Evolutionary conservation across 2,797 vertebrate species (phyloP).

Genomic region (Aldrovandia affinis): DNA sequence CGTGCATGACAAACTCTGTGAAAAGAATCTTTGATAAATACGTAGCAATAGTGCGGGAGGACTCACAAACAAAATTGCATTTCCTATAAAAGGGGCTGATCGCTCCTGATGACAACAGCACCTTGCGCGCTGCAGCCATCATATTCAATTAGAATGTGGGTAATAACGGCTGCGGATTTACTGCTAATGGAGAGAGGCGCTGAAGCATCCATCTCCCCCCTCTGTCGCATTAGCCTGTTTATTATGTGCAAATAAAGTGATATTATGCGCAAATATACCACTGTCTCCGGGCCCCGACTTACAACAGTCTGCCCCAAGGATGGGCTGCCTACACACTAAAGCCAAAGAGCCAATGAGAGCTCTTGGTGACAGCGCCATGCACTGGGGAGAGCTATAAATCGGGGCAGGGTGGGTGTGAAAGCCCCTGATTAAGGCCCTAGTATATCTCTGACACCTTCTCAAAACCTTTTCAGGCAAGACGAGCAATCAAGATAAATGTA

Average conservation of each 20-base stretch:
- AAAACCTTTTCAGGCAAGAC: neutral
- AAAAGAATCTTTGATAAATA: neutral
- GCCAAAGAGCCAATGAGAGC: constrained; percentile 18
- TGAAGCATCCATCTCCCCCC: constrained; percentile 50
- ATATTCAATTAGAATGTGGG: constrained; percentile 69
- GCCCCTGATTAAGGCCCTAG: constrained; percentile 64
- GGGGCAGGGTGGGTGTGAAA: constrained; percentile 49
- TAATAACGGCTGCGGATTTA: constrained; percentile 71
- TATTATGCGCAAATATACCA: constrained; percentile 62
- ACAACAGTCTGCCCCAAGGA: neutral
- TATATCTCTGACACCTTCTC: constrained; percentile 66
- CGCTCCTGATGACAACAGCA: constrained; percentile 67
- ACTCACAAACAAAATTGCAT: constrained; percentile 48
- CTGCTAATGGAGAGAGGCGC: constrained; percentile 71
- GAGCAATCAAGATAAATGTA: constrained; percentile 24
- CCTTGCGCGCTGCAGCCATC: constrained; percentile 61
- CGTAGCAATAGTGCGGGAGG: neutral
- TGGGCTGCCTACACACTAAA: neutral
- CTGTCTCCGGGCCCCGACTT: neutral
- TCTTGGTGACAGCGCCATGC: constrained; percentile 34
- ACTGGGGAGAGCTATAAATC: constrained; percentile 61
- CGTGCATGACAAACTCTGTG: neutral
- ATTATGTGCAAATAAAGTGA: constrained; percentile 63
- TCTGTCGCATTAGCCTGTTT: constrained; percentile 67
- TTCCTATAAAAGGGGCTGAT: constrained; percentile 26